These are phyloP conservation scores for Notolepis coatsorum DNA, from an alignment of 2,797 vertebrate genomes.

Conservation along the genomic window DNA sequence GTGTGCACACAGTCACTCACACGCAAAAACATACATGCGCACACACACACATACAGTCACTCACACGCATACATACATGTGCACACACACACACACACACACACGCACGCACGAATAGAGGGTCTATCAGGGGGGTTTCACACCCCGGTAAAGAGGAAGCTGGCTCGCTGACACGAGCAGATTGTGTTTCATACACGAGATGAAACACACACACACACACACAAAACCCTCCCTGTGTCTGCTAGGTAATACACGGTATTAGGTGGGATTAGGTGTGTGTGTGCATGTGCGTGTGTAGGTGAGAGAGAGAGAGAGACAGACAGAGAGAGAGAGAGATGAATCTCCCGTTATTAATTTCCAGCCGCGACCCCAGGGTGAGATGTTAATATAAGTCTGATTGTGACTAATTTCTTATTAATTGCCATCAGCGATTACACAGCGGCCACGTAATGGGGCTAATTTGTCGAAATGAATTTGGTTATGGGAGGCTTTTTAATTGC, in stretches of 20 bases:
- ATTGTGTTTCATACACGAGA: constrained; percentile 81
- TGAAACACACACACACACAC: constrained; percentile 62
- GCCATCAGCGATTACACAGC: constrained; percentile 83
- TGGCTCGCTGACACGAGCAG: constrained; percentile 82
- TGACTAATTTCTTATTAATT: constrained; percentile 87
- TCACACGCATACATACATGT: constrained; percentile 3
- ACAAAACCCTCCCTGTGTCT: constrained; percentile 50
- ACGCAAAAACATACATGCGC: constrained; percentile 27
- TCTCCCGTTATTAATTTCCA: constrained; percentile 82
- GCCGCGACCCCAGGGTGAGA: constrained; percentile 80
- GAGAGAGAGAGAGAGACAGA: constrained; percentile 50
- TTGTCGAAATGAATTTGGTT: constrained; percentile 82
- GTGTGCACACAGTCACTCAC: constrained; percentile 21
- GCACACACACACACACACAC: constrained; percentile 17
- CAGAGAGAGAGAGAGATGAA: constrained; percentile 79
- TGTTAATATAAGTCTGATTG: constrained; percentile 82
- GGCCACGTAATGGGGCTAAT: constrained; percentile 83
- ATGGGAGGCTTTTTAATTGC: constrained; percentile 80
- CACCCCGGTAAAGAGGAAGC: constrained; percentile 79
- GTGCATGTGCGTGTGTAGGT: constrained; percentile 4
- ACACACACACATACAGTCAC: constrained; percentile 26
- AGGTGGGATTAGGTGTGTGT: constrained; percentile 75
- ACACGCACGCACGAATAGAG: not conserved
- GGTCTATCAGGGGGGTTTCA: constrained; percentile 77
- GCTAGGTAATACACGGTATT: constrained; percentile 73